Conservation (phyloP, 1,140 invertebrate species). For the Polyergus mexicanus region DNA sequence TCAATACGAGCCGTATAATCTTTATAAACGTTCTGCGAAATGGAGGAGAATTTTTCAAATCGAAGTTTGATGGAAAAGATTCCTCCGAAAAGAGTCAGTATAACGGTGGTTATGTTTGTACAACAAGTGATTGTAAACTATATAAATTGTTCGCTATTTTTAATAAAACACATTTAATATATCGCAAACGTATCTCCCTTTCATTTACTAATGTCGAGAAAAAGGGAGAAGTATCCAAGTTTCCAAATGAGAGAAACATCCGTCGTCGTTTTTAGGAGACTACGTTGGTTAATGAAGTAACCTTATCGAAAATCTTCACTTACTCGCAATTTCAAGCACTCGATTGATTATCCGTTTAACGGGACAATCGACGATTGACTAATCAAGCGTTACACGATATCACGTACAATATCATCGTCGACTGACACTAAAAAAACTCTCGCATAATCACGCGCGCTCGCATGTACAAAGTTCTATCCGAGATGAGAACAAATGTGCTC, state of each 20-base stretch:
- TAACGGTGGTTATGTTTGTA: background rate
- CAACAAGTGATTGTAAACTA: background rate
- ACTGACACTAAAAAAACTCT: conserved; percentile 26
- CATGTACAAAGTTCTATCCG: background rate
- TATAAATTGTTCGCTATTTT: background rate
- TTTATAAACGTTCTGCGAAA: background rate
- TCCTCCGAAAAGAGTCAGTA: background rate
- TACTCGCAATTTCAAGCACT: background rate
- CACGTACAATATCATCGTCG: conserved; percentile 4
- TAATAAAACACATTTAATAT: background rate
- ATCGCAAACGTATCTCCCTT: background rate
- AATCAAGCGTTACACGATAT: conserved; percentile 33
- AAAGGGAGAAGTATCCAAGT: background rate
- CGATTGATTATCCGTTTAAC: background rate
- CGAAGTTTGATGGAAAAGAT: background rate
- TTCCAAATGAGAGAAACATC: background rate
- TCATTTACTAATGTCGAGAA: background rate
- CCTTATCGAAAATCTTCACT: background rate
- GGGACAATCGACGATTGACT: background rate
- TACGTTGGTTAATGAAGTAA: background rate
- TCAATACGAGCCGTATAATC: background rate
- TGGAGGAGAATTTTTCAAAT: background rate
- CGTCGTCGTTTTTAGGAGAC: background rate
- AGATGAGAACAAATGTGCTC: background rate
- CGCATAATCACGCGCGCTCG: conserved; percentile 46